A percentile compares a stretch with the other conserved stretches of the same genome.
Evolutionary conservation across 2,113 vertebrate genomes (phyloP).

Genomic region (Corydoras sp.): DNA sequence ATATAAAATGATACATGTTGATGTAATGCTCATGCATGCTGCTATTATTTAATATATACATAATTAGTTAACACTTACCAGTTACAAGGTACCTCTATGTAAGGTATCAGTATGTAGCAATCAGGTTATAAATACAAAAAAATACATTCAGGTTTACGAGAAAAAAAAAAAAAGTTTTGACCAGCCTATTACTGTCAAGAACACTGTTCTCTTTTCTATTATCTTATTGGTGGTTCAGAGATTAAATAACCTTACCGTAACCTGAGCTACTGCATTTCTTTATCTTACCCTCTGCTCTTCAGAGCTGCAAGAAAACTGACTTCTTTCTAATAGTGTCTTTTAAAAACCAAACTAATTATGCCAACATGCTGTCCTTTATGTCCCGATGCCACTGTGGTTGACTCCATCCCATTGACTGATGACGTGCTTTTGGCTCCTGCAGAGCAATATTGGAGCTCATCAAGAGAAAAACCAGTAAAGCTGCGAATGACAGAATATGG

Average conservation of each 20-base stretch:
- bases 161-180: too few relatives aligned
- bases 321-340: not conserved
- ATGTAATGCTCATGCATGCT: too few relatives aligned
- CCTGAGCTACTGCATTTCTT: constrained; percentile 13
- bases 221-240: constrained; percentile 34
- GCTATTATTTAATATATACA: too few relatives aligned
- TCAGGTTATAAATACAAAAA: too few relatives aligned
- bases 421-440: constrained; percentile 50
- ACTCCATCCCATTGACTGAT: constrained; percentile 14
- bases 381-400: constrained; percentile 35
- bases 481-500: constrained; percentile 60
- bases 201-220: constrained; percentile 1
- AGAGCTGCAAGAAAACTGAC: not conserved
- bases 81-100: too few relatives aligned
- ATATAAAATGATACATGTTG: not conserved
- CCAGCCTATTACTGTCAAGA: not conserved
- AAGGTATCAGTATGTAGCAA: too few relatives aligned
- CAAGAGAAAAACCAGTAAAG: constrained; percentile 53
- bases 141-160: too few relatives aligned
- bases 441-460: constrained; percentile 55
- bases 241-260: constrained; percentile 39
- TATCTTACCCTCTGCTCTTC: not conserved
- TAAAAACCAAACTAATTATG: constrained; percentile 41
- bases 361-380: constrained; percentile 49
- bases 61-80: too few relatives aligned